phyloP scores from a whole-genome alignment of 92 coral and sea anemone species.

The Epizoanthus rinbou region DNA sequence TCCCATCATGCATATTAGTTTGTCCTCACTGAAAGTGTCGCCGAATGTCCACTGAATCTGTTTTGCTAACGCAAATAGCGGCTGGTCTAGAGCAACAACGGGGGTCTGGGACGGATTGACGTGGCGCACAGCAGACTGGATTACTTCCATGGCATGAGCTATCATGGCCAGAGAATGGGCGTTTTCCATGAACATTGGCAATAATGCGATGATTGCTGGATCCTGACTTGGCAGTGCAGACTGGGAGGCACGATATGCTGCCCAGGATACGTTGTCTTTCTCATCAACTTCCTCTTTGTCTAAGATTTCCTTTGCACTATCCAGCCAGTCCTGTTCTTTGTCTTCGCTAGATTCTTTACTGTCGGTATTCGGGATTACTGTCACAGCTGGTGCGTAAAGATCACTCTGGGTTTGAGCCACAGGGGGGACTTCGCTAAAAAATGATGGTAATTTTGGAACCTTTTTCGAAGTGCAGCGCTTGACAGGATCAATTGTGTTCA shows the following conservation, averaged over 20 bases:
- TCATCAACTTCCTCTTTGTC: too few relatives aligned
- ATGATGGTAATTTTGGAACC: too few relatives aligned
- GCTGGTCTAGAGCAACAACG: conserved; percentile 44
- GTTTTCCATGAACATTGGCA: conserved; percentile 48
- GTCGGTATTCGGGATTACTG: too few relatives aligned
- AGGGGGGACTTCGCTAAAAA: too few relatives aligned
- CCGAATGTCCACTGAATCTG: conserved; percentile 39
- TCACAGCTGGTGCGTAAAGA: too few relatives aligned
- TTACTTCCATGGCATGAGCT: conserved; percentile 17
- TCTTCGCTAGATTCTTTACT: too few relatives aligned
- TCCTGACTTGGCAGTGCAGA: not conserved
- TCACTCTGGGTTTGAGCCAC: too few relatives aligned
- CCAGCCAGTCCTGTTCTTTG: not conserved
- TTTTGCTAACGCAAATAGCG: conserved; percentile 49
- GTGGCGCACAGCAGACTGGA: conserved; percentile 40
- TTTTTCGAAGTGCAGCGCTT: too few relatives aligned
- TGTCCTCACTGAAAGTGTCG: conserved; percentile 18
- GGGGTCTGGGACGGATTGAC: conserved; percentile 40
- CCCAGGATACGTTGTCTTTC: conserved; percentile 26
- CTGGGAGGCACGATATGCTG: conserved; percentile 38
- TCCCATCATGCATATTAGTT: conserved; percentile 37
- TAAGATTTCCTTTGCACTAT: too few relatives aligned
- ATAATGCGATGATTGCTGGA: conserved; percentile 34
- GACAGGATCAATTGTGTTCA: conserved; percentile 19
- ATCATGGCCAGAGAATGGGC: conserved; percentile 54